Evolutionary conservation across 1,140 invertebrate genomes (phyloP), one percentile per base, ranked within the genome.

Genomic region (Drosophila carrolli): DNA sequence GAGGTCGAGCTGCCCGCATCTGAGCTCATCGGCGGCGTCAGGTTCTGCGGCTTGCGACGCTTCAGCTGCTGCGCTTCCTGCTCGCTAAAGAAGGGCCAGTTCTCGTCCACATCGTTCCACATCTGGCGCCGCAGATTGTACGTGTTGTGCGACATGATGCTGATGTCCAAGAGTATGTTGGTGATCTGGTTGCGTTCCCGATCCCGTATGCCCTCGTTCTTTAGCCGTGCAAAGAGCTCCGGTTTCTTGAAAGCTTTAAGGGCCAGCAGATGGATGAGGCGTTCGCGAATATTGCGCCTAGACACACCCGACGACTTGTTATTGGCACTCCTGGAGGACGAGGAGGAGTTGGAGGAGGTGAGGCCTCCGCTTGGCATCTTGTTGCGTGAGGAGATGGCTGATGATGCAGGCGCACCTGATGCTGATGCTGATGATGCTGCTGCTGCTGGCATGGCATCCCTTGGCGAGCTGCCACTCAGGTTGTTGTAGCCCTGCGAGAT

Each of bases 71-170:
- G 95, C 92, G 95, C 95, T 90, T 99, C 98, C 82, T 97, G 95
- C 68, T 98, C 97, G 35, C 96, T 95, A 89, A 98, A 99, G 93
- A 96, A 98, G 41, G 97, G 96, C 98, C 98, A 99, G 91, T 98
- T 97, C 85, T 97, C 96, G 81, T 97, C 95, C 50, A 99, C 97
- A 90, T 98, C 97, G 91, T 97, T 97, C 97, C 97, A 98, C 70
- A 97, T 94, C 83, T 96, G 95, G 81, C 96, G 95, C 54, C 96
- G 94, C 90, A 99, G 94, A 85, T 97, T 95, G 93, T 97, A 98
- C 74, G 95, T 95, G 93, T 98, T 98, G 92, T 98, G 96, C 48
- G 86, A 79, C 90, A 97, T 93, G 46, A 93, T 93, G 59, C 97
- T 95, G 63, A 98, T 95, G 91, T 96, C 95, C 75, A 95, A 95